Conservation (phyloP, 2,113 vertebrate genomes). For the Lepus europaeus region DNA sequence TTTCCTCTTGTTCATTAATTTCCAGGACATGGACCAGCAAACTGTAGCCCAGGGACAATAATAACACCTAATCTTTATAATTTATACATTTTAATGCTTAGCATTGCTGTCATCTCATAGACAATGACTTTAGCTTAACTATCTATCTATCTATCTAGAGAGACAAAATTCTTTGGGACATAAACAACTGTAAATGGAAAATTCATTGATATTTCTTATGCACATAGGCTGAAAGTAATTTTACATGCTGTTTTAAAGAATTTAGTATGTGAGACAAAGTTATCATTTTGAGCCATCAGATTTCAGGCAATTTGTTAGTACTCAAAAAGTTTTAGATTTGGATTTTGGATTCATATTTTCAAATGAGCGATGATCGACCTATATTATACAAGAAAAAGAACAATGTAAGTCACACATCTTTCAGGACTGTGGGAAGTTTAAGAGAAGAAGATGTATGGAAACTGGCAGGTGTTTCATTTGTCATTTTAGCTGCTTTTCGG, state of each 20-base stretch:
- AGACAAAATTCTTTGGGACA: too few species aligned
- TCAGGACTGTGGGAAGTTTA: not conserved
- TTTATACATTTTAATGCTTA: not conserved
- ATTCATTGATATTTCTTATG: too few species aligned
- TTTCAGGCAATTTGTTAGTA: too few species aligned
- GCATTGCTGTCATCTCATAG: not conserved
- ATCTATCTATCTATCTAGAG: too few species aligned
- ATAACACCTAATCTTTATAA: not conserved
- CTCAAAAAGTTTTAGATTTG: too few species aligned
- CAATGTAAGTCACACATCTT: rapidly evolving
- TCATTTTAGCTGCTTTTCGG: not conserved
- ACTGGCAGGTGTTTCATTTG: not conserved
- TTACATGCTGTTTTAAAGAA: too few species aligned
- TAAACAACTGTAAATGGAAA: too few species aligned
- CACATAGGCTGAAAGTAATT: too few species aligned
- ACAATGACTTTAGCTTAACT: not conserved
- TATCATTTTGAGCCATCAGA: too few species aligned
- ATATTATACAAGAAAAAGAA: not conserved
- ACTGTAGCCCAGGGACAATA: not conserved
- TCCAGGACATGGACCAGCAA: not conserved
- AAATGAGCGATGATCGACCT: too few species aligned
- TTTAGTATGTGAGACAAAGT: too few species aligned
- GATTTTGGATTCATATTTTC: too few species aligned
- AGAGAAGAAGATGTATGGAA: not conserved
- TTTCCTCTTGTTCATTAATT: not conserved